Evolutionary conservation across 2,888 invertebrate species (phyloP), one percentile per base, ranked within the genome.

Genomic region (Ypsolopha scabrella): DNA sequence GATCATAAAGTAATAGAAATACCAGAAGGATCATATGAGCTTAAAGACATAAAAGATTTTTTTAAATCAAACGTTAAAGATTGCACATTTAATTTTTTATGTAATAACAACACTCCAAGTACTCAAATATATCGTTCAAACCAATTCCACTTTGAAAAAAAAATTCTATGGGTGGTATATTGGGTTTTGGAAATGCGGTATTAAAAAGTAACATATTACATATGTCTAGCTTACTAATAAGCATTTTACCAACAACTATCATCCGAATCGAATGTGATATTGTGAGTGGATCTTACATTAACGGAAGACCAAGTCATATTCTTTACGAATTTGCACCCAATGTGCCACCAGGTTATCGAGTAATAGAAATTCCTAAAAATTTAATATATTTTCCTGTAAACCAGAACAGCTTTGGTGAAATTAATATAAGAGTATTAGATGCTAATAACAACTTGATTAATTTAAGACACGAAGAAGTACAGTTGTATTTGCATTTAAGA

Each of bases 11-110:
- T 57, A 24, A 48, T 68, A 10, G 59, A 52, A 39, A 61, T 68
- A 48, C 65, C 67, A 33, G 58, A 54, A n/a, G 65, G 68, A 14
- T 57, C 63, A 9, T 68, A 70, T 53, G 65, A 70, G 58, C 56
- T 68, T 35, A 54, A 58, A 44, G 65, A 68, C 57, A 59, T 68
- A 10, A 24, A 49, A n/a, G 49, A 49, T n/a, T n/a, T n/a, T n/a
- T n/a, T n/a, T n/a, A n/a, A n/a, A n/a, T n/a, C n/a, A n/a, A n/a
- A n/a, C n/a, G n/a, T n/a, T n/a, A n/a, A n/a, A n/a, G n/a, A n/a
- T n/a, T n/a, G n/a, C n/a, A n/a, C n/a, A n/a, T n/a, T n/a, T n/a
- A n/a, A n/a, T n/a, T n/a, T n/a, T n/a, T n/a, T n/a, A n/a, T n/a
- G n/a, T n/a, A n/a, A n/a, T n/a, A n/a, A n/a, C n/a, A n/a, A n/a